Percentiles rank a stretch among this genome's conserved stretches.
Conservation (phyloP, 2,113 vertebrate genomes). For the Capreolus pygargus region DNA sequence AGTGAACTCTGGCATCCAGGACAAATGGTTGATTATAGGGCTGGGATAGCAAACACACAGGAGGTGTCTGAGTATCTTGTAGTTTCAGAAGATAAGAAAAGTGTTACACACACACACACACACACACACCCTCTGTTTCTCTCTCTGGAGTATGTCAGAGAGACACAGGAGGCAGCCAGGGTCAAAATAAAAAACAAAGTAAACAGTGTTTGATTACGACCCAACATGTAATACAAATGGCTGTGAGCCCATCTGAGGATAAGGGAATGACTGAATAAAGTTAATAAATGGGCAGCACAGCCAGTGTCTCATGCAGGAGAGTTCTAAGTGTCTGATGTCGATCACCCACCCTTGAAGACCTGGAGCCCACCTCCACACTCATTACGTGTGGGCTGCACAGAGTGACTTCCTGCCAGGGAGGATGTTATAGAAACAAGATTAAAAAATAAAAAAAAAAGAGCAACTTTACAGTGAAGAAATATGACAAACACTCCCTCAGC, state of each 20-base stretch:
- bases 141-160: neutral
- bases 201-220: neutral
- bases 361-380: rapidly evolving
- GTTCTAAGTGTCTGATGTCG: neutral
- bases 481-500: neutral
- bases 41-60: neutral
- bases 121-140: rapidly evolving
- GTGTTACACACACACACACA: neutral
- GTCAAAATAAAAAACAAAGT: neutral
- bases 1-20: neutral
- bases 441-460: neutral
- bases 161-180: neutral
- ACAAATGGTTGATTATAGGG: neutral
- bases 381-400: neutral
- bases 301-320: neutral
- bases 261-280: neutral
- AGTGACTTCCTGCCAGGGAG: neutral
- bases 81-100: neutral
- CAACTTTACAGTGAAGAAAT: neutral
- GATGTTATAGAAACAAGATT: neutral
- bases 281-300: neutral
- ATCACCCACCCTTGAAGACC: neutral
- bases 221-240: neutral
- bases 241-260: neutral
- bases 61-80: neutral